These are phyloP conservation scores for Mastomys natalensis DNA, from an alignment of 2,113 vertebrate genomes.

Conservation along the genomic window DNA sequence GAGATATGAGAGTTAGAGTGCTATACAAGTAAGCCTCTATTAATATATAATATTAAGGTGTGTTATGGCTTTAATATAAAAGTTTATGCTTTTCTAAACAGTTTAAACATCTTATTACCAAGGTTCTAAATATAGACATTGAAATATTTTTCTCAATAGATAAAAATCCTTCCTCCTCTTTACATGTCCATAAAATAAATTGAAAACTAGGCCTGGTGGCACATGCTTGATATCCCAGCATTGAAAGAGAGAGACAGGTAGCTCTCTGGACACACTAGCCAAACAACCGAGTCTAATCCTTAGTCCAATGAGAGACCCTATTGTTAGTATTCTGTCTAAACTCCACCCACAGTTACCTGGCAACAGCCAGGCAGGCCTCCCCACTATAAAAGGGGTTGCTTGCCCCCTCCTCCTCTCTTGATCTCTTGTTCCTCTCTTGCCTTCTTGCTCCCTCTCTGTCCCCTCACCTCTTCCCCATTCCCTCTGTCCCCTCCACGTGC, in stretches of 20 bases:
- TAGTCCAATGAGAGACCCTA: neutral
- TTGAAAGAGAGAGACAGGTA: neutral
- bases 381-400: no score
- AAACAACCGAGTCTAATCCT: neutral
- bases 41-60: neutral
- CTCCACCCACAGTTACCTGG: no score
- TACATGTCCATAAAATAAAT: neutral
- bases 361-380: no score
- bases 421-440: no score
- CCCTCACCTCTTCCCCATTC: no score
- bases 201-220: neutral
- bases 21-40: constrained; percentile 8
- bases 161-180: constrained; percentile 54
- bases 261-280: neutral
- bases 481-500: no score
- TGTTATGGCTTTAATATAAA: constrained; percentile 1
- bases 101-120: constrained; percentile 33
- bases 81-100: constrained; percentile 35
- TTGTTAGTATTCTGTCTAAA: no score
- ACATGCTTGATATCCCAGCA: neutral
- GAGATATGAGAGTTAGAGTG: constrained; percentile 11
- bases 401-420: no score
- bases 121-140: constrained; percentile 54
- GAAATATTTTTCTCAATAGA: constrained; percentile 28
- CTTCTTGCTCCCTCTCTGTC: no score